phyloP scores from a whole-genome alignment of 1,140 invertebrate species.

The Drosophila auraria region DNA sequence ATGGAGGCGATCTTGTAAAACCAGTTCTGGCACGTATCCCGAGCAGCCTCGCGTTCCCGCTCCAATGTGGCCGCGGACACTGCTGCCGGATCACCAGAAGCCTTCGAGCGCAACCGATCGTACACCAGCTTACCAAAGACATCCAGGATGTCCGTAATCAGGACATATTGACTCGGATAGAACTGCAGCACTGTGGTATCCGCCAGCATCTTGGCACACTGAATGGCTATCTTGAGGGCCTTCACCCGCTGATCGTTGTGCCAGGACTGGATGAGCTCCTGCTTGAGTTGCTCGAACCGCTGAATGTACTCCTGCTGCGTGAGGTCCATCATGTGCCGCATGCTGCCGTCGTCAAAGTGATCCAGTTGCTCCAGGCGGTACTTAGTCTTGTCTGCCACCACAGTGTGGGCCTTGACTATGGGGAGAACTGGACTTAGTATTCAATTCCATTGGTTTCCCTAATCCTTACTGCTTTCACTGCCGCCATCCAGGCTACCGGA shows the following conservation, averaged over 20 bases:
- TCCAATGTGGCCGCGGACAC: slow-evolving; percentile 65
- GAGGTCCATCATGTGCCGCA: slow-evolving; percentile 94
- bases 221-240: slow-evolving; percentile 98
- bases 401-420: slow-evolving; percentile 91
- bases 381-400: slow-evolving; percentile 95
- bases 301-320: slow-evolving; percentile 96
- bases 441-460: neutral
- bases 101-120: slow-evolving; percentile 93
- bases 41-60: slow-evolving; percentile 91
- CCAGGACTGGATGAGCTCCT: slow-evolving; percentile 96
- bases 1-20: slow-evolving; percentile 99
- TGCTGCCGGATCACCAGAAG: slow-evolving; percentile 86
- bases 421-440: neutral
- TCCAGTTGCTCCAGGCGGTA: slow-evolving; percentile 96
- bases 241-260: slow-evolving; percentile 97
- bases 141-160: slow-evolving; percentile 98
- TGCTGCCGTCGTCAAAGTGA: slow-evolving; percentile 95
- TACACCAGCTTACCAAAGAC: slow-evolving; percentile 97
- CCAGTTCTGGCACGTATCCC: slow-evolving; percentile 99
- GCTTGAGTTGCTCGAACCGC: slow-evolving; percentile 95
- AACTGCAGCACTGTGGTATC: slow-evolving; percentile 96
- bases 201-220: slow-evolving; percentile 96
- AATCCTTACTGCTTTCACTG: slow-evolving; percentile 65
- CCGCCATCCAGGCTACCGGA: slow-evolving; percentile 53
- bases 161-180: slow-evolving; percentile 99